Percentiles rank a stretch among this genome's conserved stretches.
Conservation (phyloP, 2,113 vertebrate genomes). For the Takifugu bimaculatus region DNA sequence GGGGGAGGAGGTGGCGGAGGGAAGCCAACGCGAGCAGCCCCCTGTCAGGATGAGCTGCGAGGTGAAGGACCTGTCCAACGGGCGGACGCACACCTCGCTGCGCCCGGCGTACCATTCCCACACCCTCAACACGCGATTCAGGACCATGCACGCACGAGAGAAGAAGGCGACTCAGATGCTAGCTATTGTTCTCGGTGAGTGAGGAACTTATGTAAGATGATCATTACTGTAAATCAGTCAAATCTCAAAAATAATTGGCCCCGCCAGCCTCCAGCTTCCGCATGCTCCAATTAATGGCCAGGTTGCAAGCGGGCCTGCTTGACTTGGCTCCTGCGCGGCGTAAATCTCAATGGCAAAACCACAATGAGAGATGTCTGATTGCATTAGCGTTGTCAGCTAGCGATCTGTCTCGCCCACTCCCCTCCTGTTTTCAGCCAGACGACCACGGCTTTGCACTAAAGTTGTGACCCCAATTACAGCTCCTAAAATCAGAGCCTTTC, state of each 20-base stretch:
- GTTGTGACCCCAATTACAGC: constrained; percentile 18
- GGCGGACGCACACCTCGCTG: constrained; percentile 78
- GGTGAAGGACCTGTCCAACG: constrained; percentile 80
- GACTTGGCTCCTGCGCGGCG: constrained; percentile 19
- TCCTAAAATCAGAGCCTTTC: background rate
- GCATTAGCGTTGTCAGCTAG: constrained; percentile 38
- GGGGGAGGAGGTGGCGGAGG: constrained; percentile 35
- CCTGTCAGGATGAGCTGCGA: constrained; percentile 71
- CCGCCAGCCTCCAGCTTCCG: constrained; percentile 24
- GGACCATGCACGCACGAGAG: constrained; percentile 83
- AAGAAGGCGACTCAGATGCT: constrained; percentile 96
- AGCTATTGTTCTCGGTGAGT: constrained; percentile 91
- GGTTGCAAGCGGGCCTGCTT: constrained; percentile 17
- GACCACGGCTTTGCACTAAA: background rate
- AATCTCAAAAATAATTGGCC: constrained; percentile 33
- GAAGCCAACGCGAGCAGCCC: constrained; percentile 28
- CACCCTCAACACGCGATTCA: constrained; percentile 63
- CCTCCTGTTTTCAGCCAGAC: constrained; percentile 21
- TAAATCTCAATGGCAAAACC: constrained; percentile 38
- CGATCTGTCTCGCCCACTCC: constrained; percentile 5
- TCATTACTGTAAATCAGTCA: background rate
- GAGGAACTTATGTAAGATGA: background rate
- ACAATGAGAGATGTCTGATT: constrained; percentile 54
- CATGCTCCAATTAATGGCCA: constrained; percentile 49
- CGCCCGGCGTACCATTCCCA: constrained; percentile 63